Conservation (phyloP, 2,888 invertebrate species). For the Strigamia crassipes region DNA sequence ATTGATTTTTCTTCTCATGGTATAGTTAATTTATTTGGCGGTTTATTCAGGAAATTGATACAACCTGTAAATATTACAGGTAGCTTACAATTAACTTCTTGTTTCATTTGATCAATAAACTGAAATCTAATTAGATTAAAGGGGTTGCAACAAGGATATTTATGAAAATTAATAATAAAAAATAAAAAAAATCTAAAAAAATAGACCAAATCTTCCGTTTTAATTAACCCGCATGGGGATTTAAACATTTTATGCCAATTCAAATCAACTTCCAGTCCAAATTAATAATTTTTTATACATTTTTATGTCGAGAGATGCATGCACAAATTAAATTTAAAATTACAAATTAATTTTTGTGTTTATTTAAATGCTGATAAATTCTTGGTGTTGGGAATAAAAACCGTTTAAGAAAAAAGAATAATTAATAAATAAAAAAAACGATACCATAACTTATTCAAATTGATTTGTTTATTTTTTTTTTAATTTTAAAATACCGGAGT, state of each 20-base stretch:
- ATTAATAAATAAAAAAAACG: no score
- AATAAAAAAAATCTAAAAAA: not conserved
- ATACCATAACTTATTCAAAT: not conserved
- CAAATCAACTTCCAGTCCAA: not conserved
- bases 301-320: no score
- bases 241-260: not conserved
- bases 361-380: not conserved
- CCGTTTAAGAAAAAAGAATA: no score
- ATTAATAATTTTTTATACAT: not conserved
- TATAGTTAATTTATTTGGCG: conserved; percentile 35
- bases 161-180: not conserved
- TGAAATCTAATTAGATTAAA: conserved; percentile 37
- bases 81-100: conserved; percentile 27
- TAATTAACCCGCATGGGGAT: conserved; percentile 17
- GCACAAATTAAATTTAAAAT: no score
- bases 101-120: conserved; percentile 23
- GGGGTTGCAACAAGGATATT: not conserved
- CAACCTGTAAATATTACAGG: conserved; percentile 32
- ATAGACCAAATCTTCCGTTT: not conserved
- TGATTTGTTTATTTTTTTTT: not conserved
- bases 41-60: conserved; percentile 42
- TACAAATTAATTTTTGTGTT: not conserved
- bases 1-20: conserved; percentile 19
- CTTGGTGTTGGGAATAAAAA: no score
- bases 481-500: not conserved